Evolutionary conservation across 1,140 invertebrate species (phyloP).

Genomic region (Pseudomyrmex flavicornis): DNA sequence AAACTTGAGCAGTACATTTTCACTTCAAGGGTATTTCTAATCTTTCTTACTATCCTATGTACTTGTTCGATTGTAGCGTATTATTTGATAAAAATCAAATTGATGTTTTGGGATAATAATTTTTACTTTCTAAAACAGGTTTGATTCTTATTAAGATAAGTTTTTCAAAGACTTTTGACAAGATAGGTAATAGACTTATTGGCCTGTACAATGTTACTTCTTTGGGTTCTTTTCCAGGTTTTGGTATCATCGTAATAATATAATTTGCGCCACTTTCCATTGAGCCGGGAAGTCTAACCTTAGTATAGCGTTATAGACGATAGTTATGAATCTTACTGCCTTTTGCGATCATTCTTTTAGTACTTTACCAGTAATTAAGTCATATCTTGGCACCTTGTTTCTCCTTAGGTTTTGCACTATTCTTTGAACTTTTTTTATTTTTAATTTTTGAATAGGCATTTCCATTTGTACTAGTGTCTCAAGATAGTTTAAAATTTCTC

Average conservation of each 20-base stretch:
- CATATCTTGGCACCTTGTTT: too few relatives aligned
- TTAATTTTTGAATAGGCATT: background rate
- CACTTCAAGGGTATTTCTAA: slow-evolving; percentile 49
- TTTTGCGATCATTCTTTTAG: too few relatives aligned
- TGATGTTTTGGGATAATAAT: slow-evolving; percentile 70
- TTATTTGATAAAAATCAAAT: slow-evolving; percentile 76
- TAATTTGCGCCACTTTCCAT: slow-evolving; percentile 73
- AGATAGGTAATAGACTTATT: slow-evolving; percentile 37
- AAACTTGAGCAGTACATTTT: slow-evolving; percentile 77
- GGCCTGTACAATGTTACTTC: slow-evolving; percentile 31
- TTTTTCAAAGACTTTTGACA: slow-evolving; percentile 18
- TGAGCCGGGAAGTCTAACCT: background rate
- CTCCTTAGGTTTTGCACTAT: background rate
- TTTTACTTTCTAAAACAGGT: slow-evolving; percentile 4
- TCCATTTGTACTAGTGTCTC: slow-evolving; percentile 1
- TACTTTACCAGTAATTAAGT: too few relatives aligned
- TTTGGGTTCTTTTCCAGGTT: slow-evolving; percentile 65
- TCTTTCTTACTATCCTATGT: slow-evolving; percentile 51
- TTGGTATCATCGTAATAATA: too few relatives aligned
- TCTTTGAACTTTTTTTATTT: slow-evolving; percentile 3
- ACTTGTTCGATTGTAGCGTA: slow-evolving; percentile 67
- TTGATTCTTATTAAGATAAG: background rate
- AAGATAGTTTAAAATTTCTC: slow-evolving; percentile 8
- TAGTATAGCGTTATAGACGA: too few relatives aligned
- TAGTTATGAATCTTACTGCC: too few relatives aligned